A percentile compares a stretch with the other conserved stretches of the same genome.
phyloP scores from a whole-genome alignment of 2,113 vertebrate species.

The Nerophis ophidion region DNA sequence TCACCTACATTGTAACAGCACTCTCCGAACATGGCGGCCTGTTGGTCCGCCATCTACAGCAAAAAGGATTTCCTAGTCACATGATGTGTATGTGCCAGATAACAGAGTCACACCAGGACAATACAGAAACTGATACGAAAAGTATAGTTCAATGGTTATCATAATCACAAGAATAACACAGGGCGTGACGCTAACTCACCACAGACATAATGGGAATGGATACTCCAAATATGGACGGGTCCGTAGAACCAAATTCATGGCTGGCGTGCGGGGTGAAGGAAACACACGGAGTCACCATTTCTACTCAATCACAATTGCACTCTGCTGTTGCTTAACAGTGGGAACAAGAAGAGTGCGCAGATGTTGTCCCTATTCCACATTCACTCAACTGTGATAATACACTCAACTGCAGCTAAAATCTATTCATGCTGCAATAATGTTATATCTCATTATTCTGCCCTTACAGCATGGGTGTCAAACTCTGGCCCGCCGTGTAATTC shows the following conservation, averaged over 20 bases:
- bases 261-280: constrained; percentile 57
- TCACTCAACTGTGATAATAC: background rate
- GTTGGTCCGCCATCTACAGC: constrained; percentile 89
- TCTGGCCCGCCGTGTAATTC: no score
- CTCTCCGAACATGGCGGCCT: constrained; percentile 95
- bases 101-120: background rate
- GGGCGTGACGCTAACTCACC: constrained; percentile 72
- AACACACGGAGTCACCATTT: constrained; percentile 7
- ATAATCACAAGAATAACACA: constrained; percentile 5
- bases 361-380: background rate
- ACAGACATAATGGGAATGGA: constrained; percentile 84
- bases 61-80: background rate
- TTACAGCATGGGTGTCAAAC: no score
- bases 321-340: background rate
- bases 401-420: no score
- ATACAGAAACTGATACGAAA: background rate
- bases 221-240: constrained; percentile 83
- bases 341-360: background rate
- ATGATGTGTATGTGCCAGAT: background rate
- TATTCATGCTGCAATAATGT: no score
- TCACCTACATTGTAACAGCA: constrained; percentile 91
- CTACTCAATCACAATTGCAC: background rate
- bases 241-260: constrained; percentile 79
- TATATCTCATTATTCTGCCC: no score
- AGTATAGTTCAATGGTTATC: background rate